phyloP scores from a whole-genome alignment of 2,113 vertebrate genomes.

The Pangasianodon gigas region DNA sequence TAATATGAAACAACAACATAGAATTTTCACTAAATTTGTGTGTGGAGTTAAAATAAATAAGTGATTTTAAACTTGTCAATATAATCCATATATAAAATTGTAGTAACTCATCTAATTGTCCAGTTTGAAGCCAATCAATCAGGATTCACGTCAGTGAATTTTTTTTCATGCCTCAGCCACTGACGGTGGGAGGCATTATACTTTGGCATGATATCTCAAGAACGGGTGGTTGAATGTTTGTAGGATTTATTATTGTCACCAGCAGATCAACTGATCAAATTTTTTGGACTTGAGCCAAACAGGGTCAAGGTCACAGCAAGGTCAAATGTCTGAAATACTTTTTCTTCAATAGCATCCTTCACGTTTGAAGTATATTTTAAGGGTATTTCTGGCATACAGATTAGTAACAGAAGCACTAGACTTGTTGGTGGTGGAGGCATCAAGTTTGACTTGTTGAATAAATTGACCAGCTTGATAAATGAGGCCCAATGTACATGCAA shows the following conservation, averaged over 20 bases:
- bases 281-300: background rate
- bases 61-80: background rate
- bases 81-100: background rate
- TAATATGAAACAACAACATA: background rate
- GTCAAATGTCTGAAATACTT: background rate
- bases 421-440: background rate
- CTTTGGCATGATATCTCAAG: background rate
- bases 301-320: background rate
- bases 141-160: background rate
- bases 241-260: background rate
- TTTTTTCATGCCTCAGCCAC: background rate
- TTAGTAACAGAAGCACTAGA: background rate
- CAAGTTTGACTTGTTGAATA: background rate
- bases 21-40: background rate
- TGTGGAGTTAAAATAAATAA: background rate
- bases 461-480: background rate
- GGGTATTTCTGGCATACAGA: background rate
- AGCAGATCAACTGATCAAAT: background rate
- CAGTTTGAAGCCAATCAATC: background rate
- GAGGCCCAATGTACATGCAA: background rate
- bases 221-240: background rate
- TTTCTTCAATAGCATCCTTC: background rate
- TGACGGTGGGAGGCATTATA: background rate
- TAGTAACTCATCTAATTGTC: background rate
- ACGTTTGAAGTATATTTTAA: background rate